These are phyloP conservation scores for Cassiopea xamachana DNA, from an alignment of 30 jellyfish, hydroid and myxozoan species.

Conservation along the genomic window DNA sequence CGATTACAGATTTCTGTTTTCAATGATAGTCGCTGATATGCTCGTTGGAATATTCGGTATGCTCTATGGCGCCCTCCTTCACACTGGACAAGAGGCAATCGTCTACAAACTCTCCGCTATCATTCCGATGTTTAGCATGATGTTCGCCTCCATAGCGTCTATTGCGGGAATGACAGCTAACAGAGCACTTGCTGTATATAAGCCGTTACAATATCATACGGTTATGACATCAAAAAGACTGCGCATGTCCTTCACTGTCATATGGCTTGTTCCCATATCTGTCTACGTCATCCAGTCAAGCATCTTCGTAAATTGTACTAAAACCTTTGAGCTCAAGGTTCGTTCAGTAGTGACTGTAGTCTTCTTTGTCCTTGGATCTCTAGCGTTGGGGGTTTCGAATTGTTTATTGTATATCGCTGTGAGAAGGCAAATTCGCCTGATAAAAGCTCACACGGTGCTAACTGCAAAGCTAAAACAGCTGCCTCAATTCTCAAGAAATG, in stretches of 20 bases:
- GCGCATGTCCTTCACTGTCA: not conserved
- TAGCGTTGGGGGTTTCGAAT: slow-evolving; percentile 22
- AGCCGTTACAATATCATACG: slow-evolving; percentile 35
- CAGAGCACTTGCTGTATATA: slow-evolving; percentile 20
- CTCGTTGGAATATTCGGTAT: slow-evolving; percentile 28
- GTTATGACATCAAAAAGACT: slow-evolving; percentile 18
- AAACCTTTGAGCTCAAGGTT: slow-evolving; percentile 10
- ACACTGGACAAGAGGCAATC: not conserved
- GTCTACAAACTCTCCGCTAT: slow-evolving; percentile 40
- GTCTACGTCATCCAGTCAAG: slow-evolving; percentile 9
- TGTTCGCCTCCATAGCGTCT: slow-evolving; percentile 59
- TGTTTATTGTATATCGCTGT: slow-evolving; percentile 27
- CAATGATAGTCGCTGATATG: slow-evolving; percentile 57
- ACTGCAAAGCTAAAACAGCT: not conserved
- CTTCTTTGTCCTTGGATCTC: slow-evolving; percentile 33
- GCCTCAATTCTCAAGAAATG: not conserved
- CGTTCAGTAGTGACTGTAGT: slow-evolving; percentile 35
- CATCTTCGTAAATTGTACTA: slow-evolving; percentile 9
- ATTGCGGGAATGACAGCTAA: slow-evolving; percentile 25
- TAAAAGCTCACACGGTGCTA: slow-evolving; percentile 33
- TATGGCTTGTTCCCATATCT: slow-evolving; percentile 39
- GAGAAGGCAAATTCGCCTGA: slow-evolving; percentile 31
- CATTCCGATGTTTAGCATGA: slow-evolving; percentile 45
- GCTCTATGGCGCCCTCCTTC: slow-evolving; percentile 39
- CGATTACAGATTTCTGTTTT: slow-evolving; percentile 43